Percentiles rank a stretch among this genome's conserved stretches.
phyloP scores from a whole-genome alignment of 1,140 invertebrate genomes.

The Cotesia vestalis region DNA sequence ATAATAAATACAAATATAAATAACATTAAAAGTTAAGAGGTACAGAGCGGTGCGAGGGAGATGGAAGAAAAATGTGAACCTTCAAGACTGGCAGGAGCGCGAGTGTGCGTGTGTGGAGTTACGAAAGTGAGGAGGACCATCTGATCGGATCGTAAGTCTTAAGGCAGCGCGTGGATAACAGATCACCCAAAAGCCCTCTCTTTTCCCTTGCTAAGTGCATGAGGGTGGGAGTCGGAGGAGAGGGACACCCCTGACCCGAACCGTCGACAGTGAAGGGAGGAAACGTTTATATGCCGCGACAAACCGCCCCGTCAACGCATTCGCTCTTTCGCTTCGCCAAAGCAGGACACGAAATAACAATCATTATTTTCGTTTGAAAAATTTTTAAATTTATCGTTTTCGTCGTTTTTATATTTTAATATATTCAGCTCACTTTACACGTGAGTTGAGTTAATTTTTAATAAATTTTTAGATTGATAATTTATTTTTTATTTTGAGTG shows the following conservation, averaged over 20 bases:
- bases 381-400: not conserved
- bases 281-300: conserved; percentile 65
- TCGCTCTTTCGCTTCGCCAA: conserved; percentile 65
- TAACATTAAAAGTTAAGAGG: not conserved
- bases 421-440: not conserved
- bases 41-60: not conserved
- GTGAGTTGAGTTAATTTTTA: conserved; percentile 6
- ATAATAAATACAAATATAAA: not conserved
- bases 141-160: conserved; percentile 9
- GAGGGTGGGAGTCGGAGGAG: conserved; percentile 46
- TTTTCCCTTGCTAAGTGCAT: conserved; percentile 4
- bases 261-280: conserved; percentile 64
- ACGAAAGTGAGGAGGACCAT: conserved; percentile 45
- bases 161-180: conserved; percentile 44
- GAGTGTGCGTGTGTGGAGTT: conserved; percentile 28
- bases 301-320: conserved; percentile 64
- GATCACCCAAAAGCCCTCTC: conserved; percentile 50
- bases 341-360: conserved; percentile 50
- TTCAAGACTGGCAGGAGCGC: not conserved
- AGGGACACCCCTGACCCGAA: conserved; percentile 65
- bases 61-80: not conserved
- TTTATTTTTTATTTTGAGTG: too few species aligned
- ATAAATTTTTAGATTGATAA: too few species aligned
- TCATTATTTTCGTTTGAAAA: conserved; percentile 20
- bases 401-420: not conserved